A percentile compares a stretch with the other conserved stretches of the same genome.
Evolutionary conservation across 1,140 invertebrate species (phyloP).

Genomic region (Ceratosolen solmsi): DNA sequence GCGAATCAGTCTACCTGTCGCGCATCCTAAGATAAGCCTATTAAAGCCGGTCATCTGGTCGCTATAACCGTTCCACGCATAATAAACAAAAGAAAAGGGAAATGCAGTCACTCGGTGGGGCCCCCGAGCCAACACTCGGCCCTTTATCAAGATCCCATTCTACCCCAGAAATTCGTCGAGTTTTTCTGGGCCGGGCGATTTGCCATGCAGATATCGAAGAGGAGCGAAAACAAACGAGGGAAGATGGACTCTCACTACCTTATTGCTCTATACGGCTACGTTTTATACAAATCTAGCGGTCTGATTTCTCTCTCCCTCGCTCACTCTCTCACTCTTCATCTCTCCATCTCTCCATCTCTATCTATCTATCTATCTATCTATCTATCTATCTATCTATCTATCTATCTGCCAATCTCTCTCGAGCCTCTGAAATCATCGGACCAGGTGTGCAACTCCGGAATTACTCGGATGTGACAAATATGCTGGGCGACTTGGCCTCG

Average conservation of each 20-base stretch:
- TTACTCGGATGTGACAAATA: conserved; percentile 73
- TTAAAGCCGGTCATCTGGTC: conserved; percentile 57
- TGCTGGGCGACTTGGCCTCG: conserved; percentile 63
- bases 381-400: conserved; percentile 50
- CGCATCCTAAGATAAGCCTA: conserved; percentile 46
- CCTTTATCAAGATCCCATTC: conserved; percentile 66
- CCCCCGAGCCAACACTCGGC: not conserved
- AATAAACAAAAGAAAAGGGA: conserved; percentile 53
- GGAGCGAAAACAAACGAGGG: conserved; percentile 66
- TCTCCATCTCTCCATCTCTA: conserved; percentile 29
- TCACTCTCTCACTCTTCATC: conserved; percentile 51
- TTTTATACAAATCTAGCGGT: conserved; percentile 50
- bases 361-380: conserved; percentile 52
- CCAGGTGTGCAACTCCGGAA: conserved; percentile 67
- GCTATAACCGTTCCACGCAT: conserved; percentile 54
- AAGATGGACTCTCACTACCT: conserved; percentile 57
- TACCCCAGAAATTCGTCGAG: conserved; percentile 64
- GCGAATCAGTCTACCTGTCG: conserved; percentile 28
- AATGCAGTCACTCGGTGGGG: not conserved
- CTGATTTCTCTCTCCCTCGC: conserved; percentile 9
- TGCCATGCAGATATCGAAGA: conserved; percentile 63
- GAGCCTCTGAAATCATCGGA: conserved; percentile 4
- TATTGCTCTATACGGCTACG: conserved; percentile 18
- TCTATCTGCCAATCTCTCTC: conserved; percentile 44
- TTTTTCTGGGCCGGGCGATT: conserved; percentile 62